phyloP scores from a whole-genome alignment of 2,113 vertebrate genomes.

The Marmota monax region DNA sequence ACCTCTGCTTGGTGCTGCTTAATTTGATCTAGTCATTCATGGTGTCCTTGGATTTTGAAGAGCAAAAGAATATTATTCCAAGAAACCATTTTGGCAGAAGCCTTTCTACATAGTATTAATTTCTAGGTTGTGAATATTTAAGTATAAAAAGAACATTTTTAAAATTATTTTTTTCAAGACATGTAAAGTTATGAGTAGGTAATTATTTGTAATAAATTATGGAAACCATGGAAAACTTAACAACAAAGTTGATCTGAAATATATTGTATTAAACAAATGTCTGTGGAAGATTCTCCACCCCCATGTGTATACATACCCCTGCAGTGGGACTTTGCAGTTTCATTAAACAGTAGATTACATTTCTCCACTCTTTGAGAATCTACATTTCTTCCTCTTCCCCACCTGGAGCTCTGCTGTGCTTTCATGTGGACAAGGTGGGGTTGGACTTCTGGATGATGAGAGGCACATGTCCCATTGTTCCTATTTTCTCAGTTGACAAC shows the following conservation, averaged over 20 bases:
- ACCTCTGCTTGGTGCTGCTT: not conserved
- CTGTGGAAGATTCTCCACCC: not conserved
- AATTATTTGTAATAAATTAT: not conserved
- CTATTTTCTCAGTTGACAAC: not conserved
- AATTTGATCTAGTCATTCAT: not conserved
- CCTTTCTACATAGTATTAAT: slow-evolving; percentile 5
- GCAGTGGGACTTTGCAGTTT: not conserved
- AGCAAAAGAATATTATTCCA: not conserved
- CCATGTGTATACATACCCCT: not conserved
- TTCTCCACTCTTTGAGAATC: not conserved
- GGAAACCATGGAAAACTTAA: not conserved
- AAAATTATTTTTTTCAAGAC: slow-evolving; percentile 11
- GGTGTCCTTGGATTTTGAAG: not conserved
- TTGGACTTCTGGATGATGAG: not conserved
- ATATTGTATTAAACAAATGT: not conserved
- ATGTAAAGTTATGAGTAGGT: not conserved
- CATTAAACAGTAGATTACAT: not conserved
- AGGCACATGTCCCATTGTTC: not conserved
- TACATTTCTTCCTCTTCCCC: not conserved
- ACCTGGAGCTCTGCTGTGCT: not conserved
- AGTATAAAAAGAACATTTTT: not conserved
- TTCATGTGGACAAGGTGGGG: not conserved
- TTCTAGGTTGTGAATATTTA: not conserved
- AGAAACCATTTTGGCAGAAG: not conserved
- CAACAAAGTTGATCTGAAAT: not conserved